A percentile compares a stretch with the other conserved stretches of the same genome.
These are phyloP conservation scores for Branchinecta lynchi DNA, from an alignment of 1,140 invertebrate species.

Conservation along the genomic window DNA sequence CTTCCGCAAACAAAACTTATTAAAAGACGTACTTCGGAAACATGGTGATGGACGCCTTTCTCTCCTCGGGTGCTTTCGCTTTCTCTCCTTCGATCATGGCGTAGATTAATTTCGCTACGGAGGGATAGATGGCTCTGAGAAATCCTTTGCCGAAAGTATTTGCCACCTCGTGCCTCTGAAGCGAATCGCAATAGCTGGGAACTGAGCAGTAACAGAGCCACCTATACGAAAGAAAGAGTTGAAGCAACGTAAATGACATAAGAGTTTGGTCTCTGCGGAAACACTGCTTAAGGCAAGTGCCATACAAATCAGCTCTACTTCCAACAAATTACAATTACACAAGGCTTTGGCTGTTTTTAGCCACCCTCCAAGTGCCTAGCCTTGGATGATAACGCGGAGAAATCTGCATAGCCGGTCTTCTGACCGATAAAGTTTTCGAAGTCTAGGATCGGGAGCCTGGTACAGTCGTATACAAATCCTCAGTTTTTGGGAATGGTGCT, in stretches of 20 bases:
- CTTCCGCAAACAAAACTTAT: not conserved
- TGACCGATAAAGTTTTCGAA: no score
- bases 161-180: constrained; percentile 75
- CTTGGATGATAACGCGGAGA: no score
- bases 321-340: no score
- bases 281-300: no score
- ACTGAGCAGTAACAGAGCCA: constrained; percentile 93
- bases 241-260: not conserved
- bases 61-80: constrained; percentile 58
- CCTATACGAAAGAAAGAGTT: constrained; percentile 32
- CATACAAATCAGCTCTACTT: no score
- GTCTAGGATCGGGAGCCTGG: no score
- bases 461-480: no score
- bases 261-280: no score
- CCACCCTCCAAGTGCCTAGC: no score
- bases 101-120: constrained; percentile 71
- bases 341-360: no score
- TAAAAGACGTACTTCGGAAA: constrained; percentile 41
- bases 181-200: constrained; percentile 81
- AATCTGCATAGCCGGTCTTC: no score
- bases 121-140: constrained; percentile 69
- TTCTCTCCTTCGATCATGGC: constrained; percentile 75
- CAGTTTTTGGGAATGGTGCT: no score
- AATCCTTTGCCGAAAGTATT: constrained; percentile 74
- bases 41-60: constrained; percentile 35